These are phyloP conservation scores for Drosophila gaucha DNA, from an alignment of 2,888 invertebrate genomes.

Conservation along the genomic window DNA sequence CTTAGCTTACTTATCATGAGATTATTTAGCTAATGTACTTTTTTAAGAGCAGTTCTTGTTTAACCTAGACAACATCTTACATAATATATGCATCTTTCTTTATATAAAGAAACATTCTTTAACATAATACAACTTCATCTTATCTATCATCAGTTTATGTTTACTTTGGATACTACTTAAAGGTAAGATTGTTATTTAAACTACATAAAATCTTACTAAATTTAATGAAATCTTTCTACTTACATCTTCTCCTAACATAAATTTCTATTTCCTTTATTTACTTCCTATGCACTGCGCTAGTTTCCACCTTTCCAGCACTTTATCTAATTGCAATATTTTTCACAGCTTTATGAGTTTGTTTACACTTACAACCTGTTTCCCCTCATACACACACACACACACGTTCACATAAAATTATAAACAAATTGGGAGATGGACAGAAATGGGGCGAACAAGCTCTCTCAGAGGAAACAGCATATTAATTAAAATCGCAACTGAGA, in stretches of 20 bases:
- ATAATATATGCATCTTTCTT: too few species aligned
- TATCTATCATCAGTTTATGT: too few species aligned
- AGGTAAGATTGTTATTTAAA: too few species aligned
- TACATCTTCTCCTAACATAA: background rate
- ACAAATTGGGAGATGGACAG: constrained; percentile 22
- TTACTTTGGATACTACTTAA: too few species aligned
- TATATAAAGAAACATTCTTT: too few species aligned
- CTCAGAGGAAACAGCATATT: constrained; percentile 28
- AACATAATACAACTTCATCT: too few species aligned
- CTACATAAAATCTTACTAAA: too few species aligned
- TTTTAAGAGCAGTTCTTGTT: too few species aligned
- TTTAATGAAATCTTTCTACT: background rate
- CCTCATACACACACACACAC: constrained; percentile 1
- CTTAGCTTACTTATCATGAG: too few species aligned
- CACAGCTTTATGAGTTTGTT: constrained; percentile 31
- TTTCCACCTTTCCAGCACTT: background rate
- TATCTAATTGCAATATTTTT: constrained; percentile 22
- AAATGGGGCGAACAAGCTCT: constrained; percentile 40
- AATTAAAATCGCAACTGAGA: constrained; percentile 29
- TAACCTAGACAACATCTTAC: too few species aligned
- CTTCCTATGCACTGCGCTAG: background rate
- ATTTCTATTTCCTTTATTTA: background rate
- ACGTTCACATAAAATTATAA: constrained; percentile 25
- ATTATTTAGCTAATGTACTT: too few species aligned
- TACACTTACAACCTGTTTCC: constrained; percentile 10